Base-by-base conservation (phyloP, 2,113 vertebrate genomes). In the Sylvia atricapilla region DNA sequence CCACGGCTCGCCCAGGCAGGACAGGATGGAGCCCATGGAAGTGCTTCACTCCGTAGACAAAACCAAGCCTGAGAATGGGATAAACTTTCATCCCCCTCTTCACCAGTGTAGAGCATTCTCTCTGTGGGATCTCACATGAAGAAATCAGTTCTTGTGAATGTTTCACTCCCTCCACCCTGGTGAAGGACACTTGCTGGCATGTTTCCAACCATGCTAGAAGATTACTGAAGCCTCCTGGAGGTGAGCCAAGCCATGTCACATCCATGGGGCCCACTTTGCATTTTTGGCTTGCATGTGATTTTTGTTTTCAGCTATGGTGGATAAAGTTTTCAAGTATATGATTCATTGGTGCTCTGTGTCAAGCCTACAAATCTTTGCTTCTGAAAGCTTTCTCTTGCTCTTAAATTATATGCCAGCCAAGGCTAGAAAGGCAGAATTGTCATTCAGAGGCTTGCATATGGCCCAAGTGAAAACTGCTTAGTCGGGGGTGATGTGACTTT, bases 181-280 rank as follows among this genome's bases (percentile, higher is more conserved):
- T 30, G 93, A 87, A 92, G 95, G 97, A 97, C 93, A 89, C 77
- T 49, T 70, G 37, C 62, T 97, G 97, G 97, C 92, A 0, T 0
- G 5, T 33, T 3, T 94, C 97, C 97, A 97, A 66, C 89, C 81
- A 46, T 84, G 95, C n/a, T 49, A 90, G 96, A 97, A 89, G 96
- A 96, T 93, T 97, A 96, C 94, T 96, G 97, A 97, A 95, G 97
- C 95, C 95, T 93, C 74, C 96, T 98, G 98, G 98, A 96, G 27
- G 76, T 11, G 7, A 28, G 97, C 97, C 98, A 98, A 93, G 44
- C 55, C 59, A 67, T 95, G 97, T 98, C 97, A 94, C 89, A 92
- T 77, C 96, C 93, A 72, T 52, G 96, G 92, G 96, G 91, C 90
- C 86, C 94, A 30, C 87, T 94, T 86, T 20, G 82, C 75, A 83